phyloP scores from a whole-genome alignment of 1,140 invertebrate species.

The Mycetomoellerius zeteki region DNA sequence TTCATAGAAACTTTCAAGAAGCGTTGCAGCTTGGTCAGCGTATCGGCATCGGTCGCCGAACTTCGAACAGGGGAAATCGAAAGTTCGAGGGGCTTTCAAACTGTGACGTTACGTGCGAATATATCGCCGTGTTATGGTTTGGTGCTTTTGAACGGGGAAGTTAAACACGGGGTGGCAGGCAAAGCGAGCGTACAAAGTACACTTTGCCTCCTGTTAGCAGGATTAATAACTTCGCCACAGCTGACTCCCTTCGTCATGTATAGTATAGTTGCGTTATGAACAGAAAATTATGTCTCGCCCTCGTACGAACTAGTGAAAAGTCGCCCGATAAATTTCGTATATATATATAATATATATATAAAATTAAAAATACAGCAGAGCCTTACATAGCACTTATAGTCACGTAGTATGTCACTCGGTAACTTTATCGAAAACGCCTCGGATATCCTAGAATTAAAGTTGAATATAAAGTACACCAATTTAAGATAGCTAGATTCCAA shows the following conservation, averaged over 20 bases:
- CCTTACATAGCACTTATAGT: not conserved
- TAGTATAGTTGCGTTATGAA: conserved; percentile 44
- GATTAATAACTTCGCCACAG: conserved; percentile 59
- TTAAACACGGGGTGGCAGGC: conserved; percentile 60
- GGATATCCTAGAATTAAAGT: not conserved
- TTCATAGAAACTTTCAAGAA: conserved; percentile 9
- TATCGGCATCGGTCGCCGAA: conserved; percentile 33
- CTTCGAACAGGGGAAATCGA: conserved; percentile 50
- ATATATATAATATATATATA: no score
- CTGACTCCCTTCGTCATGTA: conserved; percentile 34
- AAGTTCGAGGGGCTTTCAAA: conserved; percentile 58
- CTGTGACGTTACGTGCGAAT: conserved; percentile 30
- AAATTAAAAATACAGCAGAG: no score
- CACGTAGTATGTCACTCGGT: conserved; percentile 2
- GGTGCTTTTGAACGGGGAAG: conserved; percentile 60
- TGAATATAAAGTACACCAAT: not conserved
- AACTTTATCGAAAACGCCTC: conserved; percentile 13
- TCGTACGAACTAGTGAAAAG: not conserved
- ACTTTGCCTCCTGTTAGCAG: conserved; percentile 55
- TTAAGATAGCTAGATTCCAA: not conserved
- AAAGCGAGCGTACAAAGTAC: conserved; percentile 61
- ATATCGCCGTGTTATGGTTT: conserved; percentile 61
- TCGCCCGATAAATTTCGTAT: not conserved
- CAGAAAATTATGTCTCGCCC: conserved; percentile 31
- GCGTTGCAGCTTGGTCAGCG: conserved; percentile 10